Evolutionary conservation across 2,797 vertebrate species (phyloP).

Genomic region (Poeciliopsis paucimaculata): DNA sequence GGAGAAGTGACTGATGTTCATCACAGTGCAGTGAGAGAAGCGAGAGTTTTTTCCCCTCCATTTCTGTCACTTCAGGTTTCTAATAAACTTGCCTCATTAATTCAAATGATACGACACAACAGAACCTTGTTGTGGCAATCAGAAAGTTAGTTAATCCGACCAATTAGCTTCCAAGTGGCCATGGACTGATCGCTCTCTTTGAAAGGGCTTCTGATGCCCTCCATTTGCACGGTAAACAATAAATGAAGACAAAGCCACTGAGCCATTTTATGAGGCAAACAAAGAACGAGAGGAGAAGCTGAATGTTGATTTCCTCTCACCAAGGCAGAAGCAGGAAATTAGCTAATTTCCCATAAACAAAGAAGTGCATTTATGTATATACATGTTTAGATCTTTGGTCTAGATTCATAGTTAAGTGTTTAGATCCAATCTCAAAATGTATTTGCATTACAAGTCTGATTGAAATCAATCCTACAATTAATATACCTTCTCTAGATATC

Average conservation of each 20-base stretch:
- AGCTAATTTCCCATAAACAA: slow-evolving; percentile 29
- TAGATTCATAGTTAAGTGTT: background rate
- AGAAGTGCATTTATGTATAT: background rate
- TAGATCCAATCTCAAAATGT: background rate
- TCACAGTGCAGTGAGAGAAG: slow-evolving; percentile 13
- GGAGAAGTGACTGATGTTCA: slow-evolving; percentile 24
- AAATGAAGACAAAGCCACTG: slow-evolving; percentile 47
- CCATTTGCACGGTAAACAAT: slow-evolving; percentile 53
- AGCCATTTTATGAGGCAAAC: slow-evolving; percentile 34
- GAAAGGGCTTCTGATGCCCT: slow-evolving; percentile 30
- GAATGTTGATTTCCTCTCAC: slow-evolving; percentile 21
- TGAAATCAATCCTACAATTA: background rate
- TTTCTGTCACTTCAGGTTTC: slow-evolving; percentile 44
- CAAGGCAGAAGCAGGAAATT: slow-evolving; percentile 23
- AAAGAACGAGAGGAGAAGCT: background rate
- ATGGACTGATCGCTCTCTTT: slow-evolving; percentile 39
- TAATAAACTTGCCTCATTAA: slow-evolving; percentile 64
- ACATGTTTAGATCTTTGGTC: background rate
- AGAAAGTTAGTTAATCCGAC: slow-evolving; percentile 65
- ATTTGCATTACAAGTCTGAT: background rate
- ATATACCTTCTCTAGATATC: background rate
- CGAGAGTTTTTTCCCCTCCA: slow-evolving; percentile 23
- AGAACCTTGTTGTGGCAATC: slow-evolving; percentile 58
- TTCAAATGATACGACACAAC: slow-evolving; percentile 53
- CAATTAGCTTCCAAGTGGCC: slow-evolving; percentile 63